Evolutionary conservation across 2,113 vertebrate genomes (phyloP), one percentile per base, ranked within the genome.

Genomic region (Scomber scombrus): DNA sequence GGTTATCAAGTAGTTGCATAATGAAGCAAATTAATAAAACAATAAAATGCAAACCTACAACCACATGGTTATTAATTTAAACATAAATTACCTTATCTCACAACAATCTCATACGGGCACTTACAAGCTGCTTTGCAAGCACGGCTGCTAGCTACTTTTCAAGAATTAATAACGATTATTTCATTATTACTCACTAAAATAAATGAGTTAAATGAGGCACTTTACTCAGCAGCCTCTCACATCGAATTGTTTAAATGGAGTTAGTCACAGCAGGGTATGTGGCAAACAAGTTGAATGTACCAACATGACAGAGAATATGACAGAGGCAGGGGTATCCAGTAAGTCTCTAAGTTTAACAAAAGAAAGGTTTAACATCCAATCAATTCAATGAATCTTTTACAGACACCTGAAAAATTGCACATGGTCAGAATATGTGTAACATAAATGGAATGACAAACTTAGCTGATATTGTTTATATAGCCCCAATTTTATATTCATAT

Each of bases 231-330:
- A 12, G 31, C 43, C 60, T 61, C 26, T n/a, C 15, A 64, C 23
- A 47, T 67, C 1, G 43, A 31, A 72, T 23, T 14, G 11, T 78
- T 74, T 63, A 47, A 73, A 69, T 43, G 58, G 6, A 72, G 8
- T 26, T 10, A 18, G 45, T 79, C 46, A 71, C 34, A 40, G 5
- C 34, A 40, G 34, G 34, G 9, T 40, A 40, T 34, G 31, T 7
- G 7, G 31, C 34, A 9, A 63, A 61, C 15, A 34, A 43, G 21
- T 11, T 34, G n/a, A 66, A 55, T 2, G 21, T 5, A 52, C 16
- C 16, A 15, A 77, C n/a, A 10, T 51, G 63, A 43, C 29, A 19
- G 16, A 29, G 21, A 1, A 34, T 40, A 40, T 40, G 8, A 51
- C 11, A 18, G 40, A 65, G 11, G 18, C 2, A 46, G 11, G 7